Conservation (phyloP, 2,888 invertebrate species). For the Synergus umbraculus region DNA sequence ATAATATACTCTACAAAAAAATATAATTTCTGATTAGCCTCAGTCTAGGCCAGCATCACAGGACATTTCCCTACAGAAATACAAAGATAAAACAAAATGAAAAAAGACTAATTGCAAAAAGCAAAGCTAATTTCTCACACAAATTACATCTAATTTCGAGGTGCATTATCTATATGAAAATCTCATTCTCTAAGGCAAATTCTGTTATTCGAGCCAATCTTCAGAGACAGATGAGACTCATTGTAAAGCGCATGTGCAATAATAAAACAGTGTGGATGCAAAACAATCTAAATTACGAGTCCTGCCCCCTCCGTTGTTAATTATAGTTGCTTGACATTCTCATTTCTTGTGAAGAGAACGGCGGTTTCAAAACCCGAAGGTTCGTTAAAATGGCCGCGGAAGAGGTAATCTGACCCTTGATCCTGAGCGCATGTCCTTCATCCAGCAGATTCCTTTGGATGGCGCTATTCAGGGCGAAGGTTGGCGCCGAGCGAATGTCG, state of each 20-base stretch:
- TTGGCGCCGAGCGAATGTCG: constrained; percentile 35
- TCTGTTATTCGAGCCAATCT: constrained; percentile 25
- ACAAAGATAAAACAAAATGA: background rate
- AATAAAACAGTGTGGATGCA: constrained; percentile 26
- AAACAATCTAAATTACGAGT: constrained; percentile 39
- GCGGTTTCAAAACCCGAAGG: constrained; percentile 30
- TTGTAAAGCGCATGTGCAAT: constrained; percentile 26
- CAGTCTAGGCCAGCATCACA: background rate
- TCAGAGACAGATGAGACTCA: background rate
- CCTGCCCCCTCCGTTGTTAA: constrained; percentile 14
- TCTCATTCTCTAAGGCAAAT: constrained; percentile 8
- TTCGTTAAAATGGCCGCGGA: constrained; percentile 41
- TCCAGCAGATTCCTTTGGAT: constrained; percentile 30
- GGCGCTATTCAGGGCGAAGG: constrained; percentile 18
- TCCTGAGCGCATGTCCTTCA: constrained; percentile 41
- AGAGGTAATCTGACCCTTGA: constrained; percentile 40
- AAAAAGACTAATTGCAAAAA: background rate
- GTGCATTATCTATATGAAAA: constrained; percentile 34
- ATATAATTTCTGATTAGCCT: background rate
- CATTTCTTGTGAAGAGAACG: constrained; percentile 40
- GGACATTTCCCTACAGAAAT: background rate
- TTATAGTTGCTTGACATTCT: constrained; percentile 41
- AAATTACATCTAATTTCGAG: constrained; percentile 30
- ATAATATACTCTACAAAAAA: background rate
- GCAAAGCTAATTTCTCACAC: background rate